Evolutionary conservation across 2,888 invertebrate species (phyloP), one percentile per base, ranked within the genome.

Genomic region (Bellardia bayeri): DNA sequence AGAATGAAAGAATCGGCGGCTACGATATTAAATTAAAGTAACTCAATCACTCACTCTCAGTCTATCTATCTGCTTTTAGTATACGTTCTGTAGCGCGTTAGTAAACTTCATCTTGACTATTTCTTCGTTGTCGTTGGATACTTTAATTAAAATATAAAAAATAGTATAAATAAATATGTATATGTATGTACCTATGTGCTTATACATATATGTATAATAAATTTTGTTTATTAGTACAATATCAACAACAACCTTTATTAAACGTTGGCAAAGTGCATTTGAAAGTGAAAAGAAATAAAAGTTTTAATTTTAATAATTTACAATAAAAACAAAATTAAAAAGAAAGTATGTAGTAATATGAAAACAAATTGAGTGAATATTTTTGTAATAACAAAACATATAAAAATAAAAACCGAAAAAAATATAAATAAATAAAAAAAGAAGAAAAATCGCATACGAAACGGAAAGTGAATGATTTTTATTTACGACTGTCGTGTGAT

Each of bases 391-490:
- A 74, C 45, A 80, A 74, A 69, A 42, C 3, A 75, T 16, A 72
- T 30, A 30, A 58, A 33, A 51, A 23, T 23, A 66, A 8, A 58
- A 69, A 37, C 11, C 37, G 37, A 45, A 61, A 11, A 11, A 54
- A 40, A 56, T 68, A 40, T 56, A 42, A 33, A 66, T 30, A 33
- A 40, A 72, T 7, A 56, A 23, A 49, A 45, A 23, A 14, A 40
- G 56, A 63, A 56, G 14, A 63, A 69, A 61, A 30, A 79, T 75
- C 2, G 7, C 45, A 71, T 82, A 81, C 71, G 80, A 87, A 84
- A 87, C 84, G 45, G 84, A 84, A 87, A 87, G 84, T 84, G 84
- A 84, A 81, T 76, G 80, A 72, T 83, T 76, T 68, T 84, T 83
- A 69, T 83, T 80, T 87, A 74, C 68, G 51, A 56, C 63, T 49